A percentile compares a stretch with the other conserved stretches of the same genome.
Conservation (phyloP, 2,797 vertebrate genomes). For the Alauda arvensis region DNA sequence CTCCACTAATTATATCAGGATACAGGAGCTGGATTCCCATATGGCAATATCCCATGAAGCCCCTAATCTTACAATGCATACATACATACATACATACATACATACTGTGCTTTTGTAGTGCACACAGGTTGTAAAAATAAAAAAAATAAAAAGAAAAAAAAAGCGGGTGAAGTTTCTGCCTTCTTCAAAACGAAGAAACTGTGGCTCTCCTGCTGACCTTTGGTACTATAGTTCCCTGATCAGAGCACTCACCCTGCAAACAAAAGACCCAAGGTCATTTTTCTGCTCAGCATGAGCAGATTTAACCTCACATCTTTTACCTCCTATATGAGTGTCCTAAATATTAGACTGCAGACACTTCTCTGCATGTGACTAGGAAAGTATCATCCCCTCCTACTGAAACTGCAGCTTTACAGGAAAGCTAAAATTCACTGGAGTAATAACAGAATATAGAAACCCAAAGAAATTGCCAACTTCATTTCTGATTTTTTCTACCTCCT, state of each 20-base stretch:
- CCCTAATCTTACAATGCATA: background rate
- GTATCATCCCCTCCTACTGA: slow-evolving; percentile 11
- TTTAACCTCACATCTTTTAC: slow-evolving; percentile 35
- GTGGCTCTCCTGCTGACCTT: background rate
- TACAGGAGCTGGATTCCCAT: background rate
- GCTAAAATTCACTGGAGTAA: background rate
- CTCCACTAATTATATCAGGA: background rate
- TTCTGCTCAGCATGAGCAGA: slow-evolving; percentile 17
- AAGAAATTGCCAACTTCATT: background rate
- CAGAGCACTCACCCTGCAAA: background rate
- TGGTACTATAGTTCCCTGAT: background rate
- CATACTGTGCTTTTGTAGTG: background rate
- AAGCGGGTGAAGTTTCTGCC: background rate
- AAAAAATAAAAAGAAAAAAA: background rate
- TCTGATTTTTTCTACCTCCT: background rate
- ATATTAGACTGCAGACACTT: slow-evolving; percentile 22
- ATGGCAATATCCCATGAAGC: background rate
- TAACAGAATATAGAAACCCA: background rate
- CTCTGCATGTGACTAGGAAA: slow-evolving; percentile 7
- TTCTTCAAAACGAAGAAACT: slow-evolving; percentile 12
- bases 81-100: too few relatives aligned
- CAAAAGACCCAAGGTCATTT: slow-evolving; percentile 14
- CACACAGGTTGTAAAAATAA: background rate
- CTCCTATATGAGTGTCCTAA: slow-evolving; percentile 26
- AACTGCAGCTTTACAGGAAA: background rate